These are phyloP conservation scores for Athalia cordata DNA, from an alignment of 2,888 invertebrate species.

Conservation along the genomic window DNA sequence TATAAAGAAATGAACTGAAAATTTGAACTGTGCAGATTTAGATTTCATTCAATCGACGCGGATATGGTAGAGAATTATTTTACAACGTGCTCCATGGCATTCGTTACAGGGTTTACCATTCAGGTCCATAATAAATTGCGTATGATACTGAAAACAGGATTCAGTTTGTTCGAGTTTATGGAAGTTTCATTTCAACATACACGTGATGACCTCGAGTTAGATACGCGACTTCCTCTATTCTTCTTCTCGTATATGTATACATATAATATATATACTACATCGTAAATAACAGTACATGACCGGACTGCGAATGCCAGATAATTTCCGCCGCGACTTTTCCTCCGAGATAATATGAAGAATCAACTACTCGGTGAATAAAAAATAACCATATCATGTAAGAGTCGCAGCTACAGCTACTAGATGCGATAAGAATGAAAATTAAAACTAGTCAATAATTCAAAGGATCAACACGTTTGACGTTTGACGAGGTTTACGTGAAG, in stretches of 20 bases:
- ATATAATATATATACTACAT: not conserved
- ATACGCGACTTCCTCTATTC: conserved; percentile 29
- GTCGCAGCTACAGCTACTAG: too few relatives aligned
- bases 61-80: not conserved
- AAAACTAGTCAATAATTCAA: not conserved
- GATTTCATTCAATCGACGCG: conserved; percentile 1
- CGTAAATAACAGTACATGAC: conserved; percentile 19
- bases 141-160: conserved; percentile 21
- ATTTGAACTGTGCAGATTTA: not conserved
- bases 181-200: conserved; percentile 14
- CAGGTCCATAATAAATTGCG: conserved; percentile 23
- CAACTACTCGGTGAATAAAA: not conserved
- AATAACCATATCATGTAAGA: too few relatives aligned
- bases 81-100: not conserved
- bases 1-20: not conserved
- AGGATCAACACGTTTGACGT: too few relatives aligned
- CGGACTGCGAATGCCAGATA: conserved; percentile 15
- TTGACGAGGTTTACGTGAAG: not conserved
- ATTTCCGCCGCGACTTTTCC: conserved; percentile 24
- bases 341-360: not conserved
- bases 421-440: conserved; percentile 7
- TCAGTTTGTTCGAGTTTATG: conserved; percentile 19
- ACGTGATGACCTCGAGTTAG: conserved; percentile 31
- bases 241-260: conserved; percentile 9
- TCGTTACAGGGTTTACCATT: conserved; percentile 5